phyloP scores from a whole-genome alignment of 2,888 invertebrate genomes.

The Folsomia manolachei region DNA sequence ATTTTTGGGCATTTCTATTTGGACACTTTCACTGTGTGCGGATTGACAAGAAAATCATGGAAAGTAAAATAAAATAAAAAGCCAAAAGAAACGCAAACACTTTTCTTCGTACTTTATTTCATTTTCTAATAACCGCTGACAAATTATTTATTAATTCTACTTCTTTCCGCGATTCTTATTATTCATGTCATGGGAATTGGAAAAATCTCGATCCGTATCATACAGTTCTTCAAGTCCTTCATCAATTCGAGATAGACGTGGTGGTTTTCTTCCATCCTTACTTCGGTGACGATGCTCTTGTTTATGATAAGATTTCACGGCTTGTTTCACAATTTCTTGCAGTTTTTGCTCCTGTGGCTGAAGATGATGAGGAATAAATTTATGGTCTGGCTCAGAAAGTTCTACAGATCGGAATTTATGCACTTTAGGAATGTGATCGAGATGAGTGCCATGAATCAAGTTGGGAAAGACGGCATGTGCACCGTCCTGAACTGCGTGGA shows the following conservation, averaged over 20 bases:
- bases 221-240: conserved; percentile 7
- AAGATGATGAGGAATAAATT: neutral
- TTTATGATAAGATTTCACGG: neutral
- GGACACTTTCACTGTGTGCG: too few relatives aligned
- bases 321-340: neutral
- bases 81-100: too few relatives aligned
- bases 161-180: neutral
- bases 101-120: too few relatives aligned
- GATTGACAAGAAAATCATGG: too few relatives aligned
- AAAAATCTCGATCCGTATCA: conserved; percentile 7
- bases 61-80: neutral
- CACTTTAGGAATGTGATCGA: neutral
- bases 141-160: too few relatives aligned
- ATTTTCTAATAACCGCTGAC: too few relatives aligned
- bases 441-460: conserved; percentile 13
- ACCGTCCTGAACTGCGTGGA: conserved; percentile 13
- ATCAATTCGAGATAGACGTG: neutral
- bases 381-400: neutral
- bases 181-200: too few relatives aligned
- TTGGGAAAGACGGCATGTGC: conserved; percentile 18
- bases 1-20: neutral
- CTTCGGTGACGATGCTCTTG: neutral
- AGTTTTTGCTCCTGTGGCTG: neutral
- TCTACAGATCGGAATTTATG: neutral
- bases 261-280: neutral